phyloP scores from a whole-genome alignment of 2,113 vertebrate genomes.

The Dermatemys mawii region DNA sequence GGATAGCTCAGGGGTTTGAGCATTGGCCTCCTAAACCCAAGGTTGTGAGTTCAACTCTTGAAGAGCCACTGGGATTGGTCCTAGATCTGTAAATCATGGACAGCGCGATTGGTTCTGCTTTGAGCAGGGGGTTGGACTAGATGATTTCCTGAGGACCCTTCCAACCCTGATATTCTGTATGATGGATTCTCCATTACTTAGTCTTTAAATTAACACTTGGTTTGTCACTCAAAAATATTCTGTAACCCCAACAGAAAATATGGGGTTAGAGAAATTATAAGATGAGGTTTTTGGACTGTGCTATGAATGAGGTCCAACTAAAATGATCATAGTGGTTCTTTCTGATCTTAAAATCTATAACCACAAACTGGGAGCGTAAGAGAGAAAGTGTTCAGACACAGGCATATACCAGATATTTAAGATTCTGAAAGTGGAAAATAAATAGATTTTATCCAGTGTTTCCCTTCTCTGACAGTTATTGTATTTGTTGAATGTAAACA shows the following conservation, averaged over 20 bases:
- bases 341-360: neutral
- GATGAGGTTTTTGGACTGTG: neutral
- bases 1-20: too few relatives aligned
- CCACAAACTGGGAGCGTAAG: neutral
- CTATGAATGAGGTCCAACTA: neutral
- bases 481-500: neutral
- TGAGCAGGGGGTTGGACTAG: too few relatives aligned
- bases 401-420: neutral
- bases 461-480: constrained; percentile 9
- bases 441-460: neutral
- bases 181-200: neutral
- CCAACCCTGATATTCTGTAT: too few relatives aligned
- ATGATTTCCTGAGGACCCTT: too few relatives aligned
- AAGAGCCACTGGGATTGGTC: too few relatives aligned
- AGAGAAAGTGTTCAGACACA: neutral
- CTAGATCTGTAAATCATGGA: too few relatives aligned
- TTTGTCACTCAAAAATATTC: neutral
- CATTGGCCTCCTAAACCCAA: too few relatives aligned
- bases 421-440: neutral
- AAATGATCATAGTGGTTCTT: neutral
- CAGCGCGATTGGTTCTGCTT: too few relatives aligned
- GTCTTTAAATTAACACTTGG: neutral
- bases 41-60: too few relatives aligned
- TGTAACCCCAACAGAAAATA: neutral
- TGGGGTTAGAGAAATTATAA: neutral